A percentile compares a stretch with the other conserved stretches of the same genome.
These are phyloP conservation scores for Carposina sasakii DNA, from an alignment of 1,140 invertebrate genomes.

Conservation along the genomic window DNA sequence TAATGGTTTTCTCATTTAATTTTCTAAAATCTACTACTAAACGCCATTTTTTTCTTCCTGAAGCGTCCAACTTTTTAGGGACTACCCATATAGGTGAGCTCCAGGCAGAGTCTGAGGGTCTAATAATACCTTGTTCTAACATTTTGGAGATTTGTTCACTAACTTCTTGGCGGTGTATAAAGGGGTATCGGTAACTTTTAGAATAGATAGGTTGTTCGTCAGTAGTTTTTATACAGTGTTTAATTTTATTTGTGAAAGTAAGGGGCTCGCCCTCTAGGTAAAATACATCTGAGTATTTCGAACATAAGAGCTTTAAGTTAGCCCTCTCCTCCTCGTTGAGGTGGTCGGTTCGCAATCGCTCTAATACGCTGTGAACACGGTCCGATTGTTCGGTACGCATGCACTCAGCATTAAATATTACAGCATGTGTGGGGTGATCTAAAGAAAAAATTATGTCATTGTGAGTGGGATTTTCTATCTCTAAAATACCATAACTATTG, in stretches of 20 bases:
- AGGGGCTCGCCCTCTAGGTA: conserved; percentile 4
- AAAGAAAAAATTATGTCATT: conserved; percentile 21
- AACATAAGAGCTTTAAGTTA: conserved; percentile 1
- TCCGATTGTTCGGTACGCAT: background rate
- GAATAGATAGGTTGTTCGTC: conserved; percentile 10
- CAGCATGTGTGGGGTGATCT: conserved; percentile 6
- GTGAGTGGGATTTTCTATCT: conserved; percentile 13
- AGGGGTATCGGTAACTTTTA: conserved; percentile 13
- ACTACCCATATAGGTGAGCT: no score
- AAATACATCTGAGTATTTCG: conserved; percentile 6
- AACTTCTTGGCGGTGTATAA: conserved; percentile 10
- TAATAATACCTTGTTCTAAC: conserved; percentile 12
- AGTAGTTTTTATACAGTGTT: conserved; percentile 8
- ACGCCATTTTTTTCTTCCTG: no score
- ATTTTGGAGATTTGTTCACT: conserved; percentile 9
- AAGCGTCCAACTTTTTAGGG: no score
- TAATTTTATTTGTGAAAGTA: conserved; percentile 12
- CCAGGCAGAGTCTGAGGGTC: no score
- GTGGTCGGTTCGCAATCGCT: conserved; percentile 1
- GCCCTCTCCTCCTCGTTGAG: conserved; percentile 6
- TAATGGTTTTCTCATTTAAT: conserved; percentile 14
- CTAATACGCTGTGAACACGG: background rate
- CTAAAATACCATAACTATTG: conserved; percentile 16
- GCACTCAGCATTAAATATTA: no score
- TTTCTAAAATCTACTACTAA: no score